Evolutionary conservation across 2,888 invertebrate species (phyloP), one percentile per base, ranked within the genome.

Genomic region (Hetaerina titia): DNA sequence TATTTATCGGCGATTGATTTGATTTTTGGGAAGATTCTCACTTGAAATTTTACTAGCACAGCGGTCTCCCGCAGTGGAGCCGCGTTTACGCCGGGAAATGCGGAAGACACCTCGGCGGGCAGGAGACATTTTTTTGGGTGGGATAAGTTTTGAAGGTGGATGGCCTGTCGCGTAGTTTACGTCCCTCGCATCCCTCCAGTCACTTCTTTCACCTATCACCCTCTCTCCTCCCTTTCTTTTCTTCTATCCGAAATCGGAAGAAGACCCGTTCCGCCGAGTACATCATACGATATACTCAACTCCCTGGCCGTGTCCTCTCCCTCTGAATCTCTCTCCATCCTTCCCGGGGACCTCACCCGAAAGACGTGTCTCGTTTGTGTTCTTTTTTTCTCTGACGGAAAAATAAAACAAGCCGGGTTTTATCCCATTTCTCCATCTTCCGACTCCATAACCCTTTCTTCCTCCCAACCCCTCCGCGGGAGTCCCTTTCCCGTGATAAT

Each of bases 391-490:
- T 81, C 81, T 2, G 4, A 25, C 25, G 25, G 11, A 31, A 31
- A 81, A 81, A 15, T 31, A 31, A 69, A 81, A 81, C 25, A 25
- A 81, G 13, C 25, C 81, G 9, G 81, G 31, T 25, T 81, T 81
- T 81, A 31, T 31, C 31, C 81, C 81, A 31, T 81, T 81, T 81
- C 81, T 81, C 31, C 81, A 81, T 81, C 81, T 81, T 81, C 31
- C 81, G 31, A 31, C 81, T 81, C 81, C 69, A n/a, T 81, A 25
- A 81, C 31, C 4, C 81, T 31, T 81, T 31, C 69, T 5, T 60
- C 60, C 17, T 17, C 60, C 60, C 17, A 11, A 11, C 60, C 17
- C 60, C 17, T 17, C 60, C 60, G 6, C 13, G 81, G 81, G 15
- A 15, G 25, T 31, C 31, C 81, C 31, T 81, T 81, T n/a, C 69